Evolutionary conservation across 2,888 invertebrate genomes (phyloP), one percentile per base, ranked within the genome.

Genomic region (Hipparchia semele): DNA sequence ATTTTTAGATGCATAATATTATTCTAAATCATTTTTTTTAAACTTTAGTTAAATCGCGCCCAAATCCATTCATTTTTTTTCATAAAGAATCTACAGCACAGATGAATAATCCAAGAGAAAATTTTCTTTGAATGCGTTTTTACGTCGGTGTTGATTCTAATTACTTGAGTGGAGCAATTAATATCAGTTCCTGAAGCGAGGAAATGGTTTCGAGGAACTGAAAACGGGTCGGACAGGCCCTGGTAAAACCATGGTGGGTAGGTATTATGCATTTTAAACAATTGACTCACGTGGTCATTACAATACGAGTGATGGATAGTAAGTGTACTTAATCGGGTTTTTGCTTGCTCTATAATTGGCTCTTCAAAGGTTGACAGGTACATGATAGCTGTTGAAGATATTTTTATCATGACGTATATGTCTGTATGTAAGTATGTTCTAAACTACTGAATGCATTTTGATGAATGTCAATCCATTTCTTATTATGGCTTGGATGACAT

Each of bases 161-260:
- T 54, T 60, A 49, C 66, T 60, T 70, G 71, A 56, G 9, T 59
- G 51, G 58, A 61, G n/a, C 70, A 76, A 77, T 77, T 77, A 73
- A 49, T 65, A 70, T 64, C 33, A 72, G 73, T 73, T 71, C 72
- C 73, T 73, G 72, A 71, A 70, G 66, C 69, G 62, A 74, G 73
- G 78, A 79, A 79, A 80, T 75, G 39, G 68, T 76, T 80, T 80
- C 80, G 71, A 69, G 75, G 80, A 80, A 80, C 73, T 74, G 75
- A 73, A 77, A 77, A 79, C 78, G 62, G n/a, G 79, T 78, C 66
- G 70, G 73, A 80, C 80, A 78, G 78, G 79, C 77, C 66, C 70
- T 68, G 74, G 73, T 75, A 71, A 77, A 75, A 74, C 76, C 72
- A 67, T 64, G 62, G 56, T 49, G n/a, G 23, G 23, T 60, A 69